These are phyloP conservation scores for Chalcis sispes DNA, from an alignment of 2,888 invertebrate species.

Conservation along the genomic window DNA sequence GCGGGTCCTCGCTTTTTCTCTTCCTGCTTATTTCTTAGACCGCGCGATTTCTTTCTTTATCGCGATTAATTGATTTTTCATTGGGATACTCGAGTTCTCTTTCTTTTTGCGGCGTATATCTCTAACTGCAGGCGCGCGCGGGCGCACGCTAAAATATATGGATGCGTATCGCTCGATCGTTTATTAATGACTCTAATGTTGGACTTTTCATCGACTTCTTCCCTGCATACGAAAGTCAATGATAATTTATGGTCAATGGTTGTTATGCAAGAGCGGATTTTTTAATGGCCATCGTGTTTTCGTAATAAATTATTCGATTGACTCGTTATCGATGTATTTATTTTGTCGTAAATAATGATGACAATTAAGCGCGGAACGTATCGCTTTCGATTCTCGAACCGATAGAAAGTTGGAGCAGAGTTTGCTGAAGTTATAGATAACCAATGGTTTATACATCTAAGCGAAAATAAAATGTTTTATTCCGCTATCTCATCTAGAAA, in stretches of 20 bases:
- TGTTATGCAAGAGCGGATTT: slow-evolving; percentile 13
- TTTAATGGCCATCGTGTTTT: neutral
- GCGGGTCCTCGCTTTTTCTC: neutral
- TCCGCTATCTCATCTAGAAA: too few relatives aligned
- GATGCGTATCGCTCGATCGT: neutral
- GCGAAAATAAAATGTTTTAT: too few relatives aligned
- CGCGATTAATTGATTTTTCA: slow-evolving; percentile 55
- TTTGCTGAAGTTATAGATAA: too few relatives aligned
- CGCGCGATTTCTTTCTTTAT: slow-evolving; percentile 4
- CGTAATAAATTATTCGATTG: slow-evolving; percentile 15
- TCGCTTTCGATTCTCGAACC: too few relatives aligned
- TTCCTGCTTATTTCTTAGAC: neutral
- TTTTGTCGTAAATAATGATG: neutral
- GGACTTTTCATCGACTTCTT: slow-evolving; percentile 5
- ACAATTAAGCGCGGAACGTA: too few relatives aligned
- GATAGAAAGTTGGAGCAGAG: too few relatives aligned
- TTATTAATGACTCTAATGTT: slow-evolving; percentile 42
- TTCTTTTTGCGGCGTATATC: neutral
- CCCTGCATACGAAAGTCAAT: slow-evolving; percentile 6
- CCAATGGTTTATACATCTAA: too few relatives aligned
- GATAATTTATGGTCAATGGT: slow-evolving; percentile 30
- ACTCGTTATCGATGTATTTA: slow-evolving; percentile 21
- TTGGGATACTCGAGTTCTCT: slow-evolving; percentile 42
- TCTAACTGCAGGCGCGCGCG: too few relatives aligned
- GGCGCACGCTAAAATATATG: slow-evolving; percentile 11